Evolutionary conservation across 2,888 invertebrate species (phyloP).

Genomic region (Plemyria rubiginata): DNA sequence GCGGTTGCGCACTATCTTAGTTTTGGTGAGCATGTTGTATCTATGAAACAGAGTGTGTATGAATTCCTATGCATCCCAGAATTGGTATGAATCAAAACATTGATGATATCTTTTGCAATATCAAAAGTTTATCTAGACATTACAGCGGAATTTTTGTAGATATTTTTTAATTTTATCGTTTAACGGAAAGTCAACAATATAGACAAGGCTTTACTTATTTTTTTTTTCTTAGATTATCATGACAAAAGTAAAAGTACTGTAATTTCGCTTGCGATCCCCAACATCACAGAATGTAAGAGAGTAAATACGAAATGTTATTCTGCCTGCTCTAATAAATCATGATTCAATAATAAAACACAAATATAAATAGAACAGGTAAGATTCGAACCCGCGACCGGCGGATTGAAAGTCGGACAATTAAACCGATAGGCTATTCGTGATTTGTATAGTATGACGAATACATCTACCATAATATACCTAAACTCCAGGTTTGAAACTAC

Average conservation of each 20-base stretch:
- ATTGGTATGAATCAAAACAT: no score
- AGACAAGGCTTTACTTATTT: no score
- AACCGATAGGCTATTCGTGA: slow-evolving; percentile 25
- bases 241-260: slow-evolving; percentile 43
- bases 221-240: no score
- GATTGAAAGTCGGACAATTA: neutral
- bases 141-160: no score
- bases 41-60: slow-evolving; percentile 44
- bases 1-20: slow-evolving; percentile 71
- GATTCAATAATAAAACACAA: slow-evolving; percentile 38
- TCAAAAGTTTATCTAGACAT: no score
- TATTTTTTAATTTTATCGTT: no score
- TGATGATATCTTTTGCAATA: no score
- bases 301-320: slow-evolving; percentile 63
- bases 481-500: no score
- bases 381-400: slow-evolving; percentile 34
- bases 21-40: slow-evolving; percentile 77
- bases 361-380: slow-evolving; percentile 38
- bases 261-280: slow-evolving; percentile 61
- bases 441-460: neutral
- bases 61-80: no score
- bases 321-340: slow-evolving; percentile 54
- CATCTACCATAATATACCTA: neutral
- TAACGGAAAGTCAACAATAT: no score
- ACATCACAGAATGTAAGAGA: slow-evolving; percentile 50